Percentiles rank a stretch among this genome's conserved stretches.
Conservation (phyloP, 2,113 vertebrate species). For the Macaca mulatta region DNA sequence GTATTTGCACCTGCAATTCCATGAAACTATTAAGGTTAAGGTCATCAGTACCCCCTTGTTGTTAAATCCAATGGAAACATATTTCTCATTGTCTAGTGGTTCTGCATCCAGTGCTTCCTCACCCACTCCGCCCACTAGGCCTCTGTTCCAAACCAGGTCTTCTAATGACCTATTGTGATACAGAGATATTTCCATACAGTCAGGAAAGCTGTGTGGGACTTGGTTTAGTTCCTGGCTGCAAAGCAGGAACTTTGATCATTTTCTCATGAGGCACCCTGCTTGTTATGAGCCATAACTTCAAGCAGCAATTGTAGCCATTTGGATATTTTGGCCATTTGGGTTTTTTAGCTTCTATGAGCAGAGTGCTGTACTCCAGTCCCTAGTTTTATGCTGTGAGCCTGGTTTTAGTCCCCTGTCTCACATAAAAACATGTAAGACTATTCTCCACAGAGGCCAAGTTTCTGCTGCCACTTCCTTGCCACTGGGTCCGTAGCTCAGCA, state of each 20-base stretch:
- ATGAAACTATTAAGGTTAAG: neutral
- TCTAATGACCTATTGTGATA: neutral
- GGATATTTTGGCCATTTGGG: neutral
- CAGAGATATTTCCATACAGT: neutral
- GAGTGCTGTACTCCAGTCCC: neutral
- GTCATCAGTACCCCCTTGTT: neutral
- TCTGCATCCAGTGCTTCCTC: neutral
- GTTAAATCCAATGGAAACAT: neutral
- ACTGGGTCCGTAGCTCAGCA: neutral
- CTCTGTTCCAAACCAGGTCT: neutral
- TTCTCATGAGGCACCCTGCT: neutral
- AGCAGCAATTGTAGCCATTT: neutral
- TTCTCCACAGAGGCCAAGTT: neutral
- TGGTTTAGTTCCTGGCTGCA: neutral
- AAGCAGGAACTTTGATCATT: neutral
- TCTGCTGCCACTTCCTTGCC: neutral
- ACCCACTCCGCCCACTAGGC: fast-evolving
- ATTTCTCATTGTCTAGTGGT: neutral
- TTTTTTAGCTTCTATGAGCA: neutral
- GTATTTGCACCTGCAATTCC: neutral
- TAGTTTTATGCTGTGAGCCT: neutral
- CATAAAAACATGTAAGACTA: neutral
- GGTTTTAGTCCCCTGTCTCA: neutral
- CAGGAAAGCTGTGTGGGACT: neutral
- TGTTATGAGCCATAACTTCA: neutral